These are phyloP conservation scores for Engraulis encrasicolus DNA, from an alignment of 2,113 vertebrate species.

Conservation along the genomic window DNA sequence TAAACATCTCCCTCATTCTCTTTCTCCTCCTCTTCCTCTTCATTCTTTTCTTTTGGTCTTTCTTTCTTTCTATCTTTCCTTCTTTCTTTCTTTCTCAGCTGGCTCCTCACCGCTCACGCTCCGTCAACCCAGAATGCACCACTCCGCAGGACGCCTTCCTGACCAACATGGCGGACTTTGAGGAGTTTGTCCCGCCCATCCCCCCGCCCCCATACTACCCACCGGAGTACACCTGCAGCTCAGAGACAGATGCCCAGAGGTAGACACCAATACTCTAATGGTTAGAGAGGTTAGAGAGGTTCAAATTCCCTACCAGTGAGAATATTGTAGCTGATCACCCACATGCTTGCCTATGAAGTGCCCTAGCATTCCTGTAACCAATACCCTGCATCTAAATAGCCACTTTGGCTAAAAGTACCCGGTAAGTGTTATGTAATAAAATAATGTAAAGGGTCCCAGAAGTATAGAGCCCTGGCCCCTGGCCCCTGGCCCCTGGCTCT, in stretches of 20 bases:
- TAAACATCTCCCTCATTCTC: background rate
- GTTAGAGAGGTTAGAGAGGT: too few relatives aligned
- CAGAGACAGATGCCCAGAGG: conserved; percentile 94
- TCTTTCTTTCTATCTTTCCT: conserved; percentile 58
- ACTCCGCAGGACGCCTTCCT: conserved; percentile 90
- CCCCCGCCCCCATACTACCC: conserved; percentile 96
- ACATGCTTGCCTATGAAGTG: too few relatives aligned
- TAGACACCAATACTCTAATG: too few relatives aligned
- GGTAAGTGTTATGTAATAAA: too few relatives aligned
- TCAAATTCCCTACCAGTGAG: too few relatives aligned
- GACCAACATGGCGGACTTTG: conserved; percentile 91
- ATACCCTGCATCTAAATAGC: too few relatives aligned
- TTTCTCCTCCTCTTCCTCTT: conserved; percentile 58
- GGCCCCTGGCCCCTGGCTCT: too few relatives aligned
- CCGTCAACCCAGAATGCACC: conserved; percentile 87
- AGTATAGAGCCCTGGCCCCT: too few relatives aligned
- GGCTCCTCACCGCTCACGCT: conserved; percentile 86
- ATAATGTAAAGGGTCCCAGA: too few relatives aligned
- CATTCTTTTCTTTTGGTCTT: conserved; percentile 64
- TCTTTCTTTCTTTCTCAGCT: conserved; percentile 75
- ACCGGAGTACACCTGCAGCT: conserved; percentile 96
- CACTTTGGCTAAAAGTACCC: too few relatives aligned
- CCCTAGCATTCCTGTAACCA: too few relatives aligned
- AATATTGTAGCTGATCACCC: too few relatives aligned
- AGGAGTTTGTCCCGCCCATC: conserved; percentile 94